Percentiles rank a stretch among this genome's conserved stretches.
These are phyloP conservation scores for Drosophila kanekoi DNA, from an alignment of 2,888 invertebrate species.

Conservation along the genomic window DNA sequence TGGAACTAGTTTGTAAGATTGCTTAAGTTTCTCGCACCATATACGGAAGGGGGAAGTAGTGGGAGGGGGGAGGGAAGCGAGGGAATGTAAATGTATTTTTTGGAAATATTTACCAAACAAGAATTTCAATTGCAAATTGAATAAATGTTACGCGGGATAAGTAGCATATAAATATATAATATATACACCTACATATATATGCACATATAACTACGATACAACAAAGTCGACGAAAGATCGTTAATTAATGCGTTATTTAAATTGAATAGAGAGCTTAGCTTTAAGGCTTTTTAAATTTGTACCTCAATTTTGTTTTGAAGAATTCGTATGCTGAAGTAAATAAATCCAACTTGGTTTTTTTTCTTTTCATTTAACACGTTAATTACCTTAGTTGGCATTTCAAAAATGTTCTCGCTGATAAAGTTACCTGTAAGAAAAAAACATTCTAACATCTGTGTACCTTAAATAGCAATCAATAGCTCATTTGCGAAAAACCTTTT, in stretches of 20 bases:
- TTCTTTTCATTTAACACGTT: conserved; percentile 39
- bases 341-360: conserved; percentile 61
- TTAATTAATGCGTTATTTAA: conserved; percentile 74
- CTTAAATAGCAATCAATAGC: no score
- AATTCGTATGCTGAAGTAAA: conserved; percentile 78
- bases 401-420: no score
- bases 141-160: conserved; percentile 25
- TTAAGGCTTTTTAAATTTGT: conserved; percentile 79
- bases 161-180: conserved; percentile 18
- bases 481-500: no score
- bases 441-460: no score
- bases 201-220: conserved; percentile 24
- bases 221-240: conserved; percentile 57
- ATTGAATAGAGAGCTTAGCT: conserved; percentile 63
- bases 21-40: conserved; percentile 41
- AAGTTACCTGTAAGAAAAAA: no score
- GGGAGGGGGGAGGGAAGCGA: no score
- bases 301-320: conserved; percentile 70
- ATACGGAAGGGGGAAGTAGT: no score
- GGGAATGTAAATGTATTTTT: conserved; percentile 61
- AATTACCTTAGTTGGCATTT: neutral
- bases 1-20: conserved; percentile 45
- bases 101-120: conserved; percentile 60
- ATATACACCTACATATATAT: conserved; percentile 22
- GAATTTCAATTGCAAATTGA: conserved; percentile 64